phyloP scores from a whole-genome alignment of 2,113 vertebrate species.

The Eleginops maclovinus region DNA sequence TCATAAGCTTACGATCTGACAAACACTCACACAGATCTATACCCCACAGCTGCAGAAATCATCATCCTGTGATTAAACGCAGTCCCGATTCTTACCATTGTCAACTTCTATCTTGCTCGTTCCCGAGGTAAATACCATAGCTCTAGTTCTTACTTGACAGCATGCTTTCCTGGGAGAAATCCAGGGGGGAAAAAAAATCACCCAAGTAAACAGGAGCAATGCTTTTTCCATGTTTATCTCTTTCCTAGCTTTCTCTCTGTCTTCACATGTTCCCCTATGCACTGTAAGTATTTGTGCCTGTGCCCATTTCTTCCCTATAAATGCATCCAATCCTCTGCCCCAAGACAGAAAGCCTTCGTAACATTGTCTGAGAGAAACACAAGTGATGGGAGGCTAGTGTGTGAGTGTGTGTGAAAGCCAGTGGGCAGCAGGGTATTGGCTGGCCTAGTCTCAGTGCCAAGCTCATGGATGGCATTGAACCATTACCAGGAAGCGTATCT shows the following conservation, averaged over 20 bases:
- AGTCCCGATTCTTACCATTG: conserved; percentile 43
- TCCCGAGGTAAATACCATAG: conserved; percentile 35
- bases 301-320: conserved; percentile 14
- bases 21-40: conserved; percentile 36
- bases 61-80: conserved; percentile 62
- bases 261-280: conserved; percentile 30
- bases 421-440: conserved; percentile 41
- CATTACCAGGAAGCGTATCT: conserved; percentile 55
- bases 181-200: neutral
- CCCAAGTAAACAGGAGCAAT: conserved; percentile 17
- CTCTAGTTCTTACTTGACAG: conserved; percentile 9
- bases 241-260: conserved; percentile 9
- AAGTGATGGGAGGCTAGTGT: conserved; percentile 11
- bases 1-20: conserved; percentile 60
- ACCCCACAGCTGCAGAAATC: conserved; percentile 43
- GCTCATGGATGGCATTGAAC: conserved; percentile 60
- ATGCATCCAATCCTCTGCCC: conserved; percentile 31
- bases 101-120: conserved; percentile 32
- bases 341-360: conserved; percentile 34
- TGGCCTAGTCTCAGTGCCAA: conserved; percentile 46
- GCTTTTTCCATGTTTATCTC: conserved; percentile 2
- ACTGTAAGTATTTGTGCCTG: conserved; percentile 8
- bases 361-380: neutral
- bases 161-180: conserved; percentile 37
- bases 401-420: conserved; percentile 26